These are phyloP conservation scores for Phylloscopus collybita DNA, from an alignment of 2,797 vertebrate genomes.

Conservation along the genomic window DNA sequence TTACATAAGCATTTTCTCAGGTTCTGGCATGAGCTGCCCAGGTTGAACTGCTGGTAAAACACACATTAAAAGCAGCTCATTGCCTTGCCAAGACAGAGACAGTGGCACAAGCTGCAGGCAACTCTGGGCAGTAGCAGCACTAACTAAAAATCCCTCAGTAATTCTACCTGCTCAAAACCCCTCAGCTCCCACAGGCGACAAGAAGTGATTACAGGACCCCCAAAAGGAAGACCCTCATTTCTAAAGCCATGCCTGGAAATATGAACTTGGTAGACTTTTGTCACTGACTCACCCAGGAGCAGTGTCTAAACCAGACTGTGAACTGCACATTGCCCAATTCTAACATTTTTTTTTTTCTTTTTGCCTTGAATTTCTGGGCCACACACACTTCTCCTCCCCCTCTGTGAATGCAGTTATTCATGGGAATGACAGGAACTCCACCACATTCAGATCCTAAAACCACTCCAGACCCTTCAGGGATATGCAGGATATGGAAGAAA, in stretches of 20 bases:
- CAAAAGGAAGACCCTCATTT: background rate
- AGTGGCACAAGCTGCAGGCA: background rate
- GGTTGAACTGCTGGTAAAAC: background rate
- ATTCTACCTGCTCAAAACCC: background rate
- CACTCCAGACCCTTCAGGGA: background rate
- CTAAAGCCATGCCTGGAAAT: background rate
- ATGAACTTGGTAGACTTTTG: background rate
- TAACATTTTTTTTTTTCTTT: background rate
- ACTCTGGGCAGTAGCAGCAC: background rate
- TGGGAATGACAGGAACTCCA: background rate
- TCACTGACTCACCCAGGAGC: background rate
- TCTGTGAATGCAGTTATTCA: background rate
- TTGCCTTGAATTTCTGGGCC: background rate
- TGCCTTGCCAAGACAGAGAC: background rate
- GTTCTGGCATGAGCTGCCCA: background rate
- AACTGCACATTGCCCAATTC: background rate
- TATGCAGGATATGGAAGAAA: background rate
- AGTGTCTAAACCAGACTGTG: background rate
- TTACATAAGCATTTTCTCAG: background rate
- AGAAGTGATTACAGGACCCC: background rate
- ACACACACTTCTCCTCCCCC: background rate
- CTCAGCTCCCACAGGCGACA: background rate
- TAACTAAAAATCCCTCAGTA: background rate
- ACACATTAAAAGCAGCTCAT: background rate
- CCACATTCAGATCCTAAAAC: background rate